These are phyloP conservation scores for Anolis carolinensis DNA, from an alignment of 2,113 vertebrate species.

Conservation along the genomic window DNA sequence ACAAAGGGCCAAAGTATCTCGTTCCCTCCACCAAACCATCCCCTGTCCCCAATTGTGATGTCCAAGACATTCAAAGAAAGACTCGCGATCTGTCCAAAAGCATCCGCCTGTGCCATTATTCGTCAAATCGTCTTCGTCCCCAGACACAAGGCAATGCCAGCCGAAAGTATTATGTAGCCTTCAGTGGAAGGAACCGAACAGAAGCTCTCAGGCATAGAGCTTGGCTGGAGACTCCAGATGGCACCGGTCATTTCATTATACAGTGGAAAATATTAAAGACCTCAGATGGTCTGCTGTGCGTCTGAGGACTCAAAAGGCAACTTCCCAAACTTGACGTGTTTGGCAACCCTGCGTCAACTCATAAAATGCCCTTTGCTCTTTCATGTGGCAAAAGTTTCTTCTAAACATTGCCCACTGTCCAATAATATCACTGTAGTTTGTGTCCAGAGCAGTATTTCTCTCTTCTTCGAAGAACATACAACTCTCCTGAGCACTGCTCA, in stretches of 20 bases:
- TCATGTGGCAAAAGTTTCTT: neutral
- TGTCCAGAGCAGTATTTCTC: fast-evolving
- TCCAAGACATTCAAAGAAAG: slow-evolving; percentile 30
- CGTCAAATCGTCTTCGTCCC: slow-evolving; percentile 65
- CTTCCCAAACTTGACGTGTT: slow-evolving; percentile 42
- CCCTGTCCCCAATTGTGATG: neutral
- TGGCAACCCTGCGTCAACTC: slow-evolving; percentile 36
- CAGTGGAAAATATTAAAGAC: slow-evolving; percentile 56
- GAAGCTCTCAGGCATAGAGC: slow-evolving; percentile 62
- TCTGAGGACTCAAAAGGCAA: slow-evolving; percentile 35
- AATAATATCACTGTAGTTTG: neutral
- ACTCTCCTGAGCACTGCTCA: slow-evolving; percentile 24
- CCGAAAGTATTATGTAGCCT: slow-evolving; percentile 66
- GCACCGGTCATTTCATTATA: slow-evolving; percentile 56
- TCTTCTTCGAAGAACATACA: slow-evolving; percentile 17
- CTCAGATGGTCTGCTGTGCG: slow-evolving; percentile 47
- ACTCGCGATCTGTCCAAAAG: slow-evolving; percentile 49
- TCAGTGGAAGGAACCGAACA: slow-evolving; percentile 66
- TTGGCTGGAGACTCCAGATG: slow-evolving; percentile 53
- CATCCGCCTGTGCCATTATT: slow-evolving; percentile 45
- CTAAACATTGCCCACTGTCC: neutral
- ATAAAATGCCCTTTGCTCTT: slow-evolving; percentile 11
- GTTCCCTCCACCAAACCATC: neutral
- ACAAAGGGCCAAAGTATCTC: neutral
- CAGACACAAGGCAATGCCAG: slow-evolving; percentile 64